Evolutionary conservation across 2,797 vertebrate species (phyloP).

Genomic region (Phoxinus dragarum): DNA sequence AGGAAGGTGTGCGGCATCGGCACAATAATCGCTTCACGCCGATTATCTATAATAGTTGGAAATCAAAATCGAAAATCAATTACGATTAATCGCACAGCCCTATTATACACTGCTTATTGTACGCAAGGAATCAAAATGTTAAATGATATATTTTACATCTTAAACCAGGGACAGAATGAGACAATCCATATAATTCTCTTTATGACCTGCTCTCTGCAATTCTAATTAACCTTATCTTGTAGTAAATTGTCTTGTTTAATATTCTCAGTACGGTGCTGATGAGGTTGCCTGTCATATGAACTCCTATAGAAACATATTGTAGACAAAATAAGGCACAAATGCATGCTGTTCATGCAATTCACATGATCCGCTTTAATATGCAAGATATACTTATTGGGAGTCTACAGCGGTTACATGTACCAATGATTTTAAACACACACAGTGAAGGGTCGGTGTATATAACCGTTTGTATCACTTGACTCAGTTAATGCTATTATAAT

Average conservation of each 20-base stretch:
- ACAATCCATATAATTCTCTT: slow-evolving; percentile 2
- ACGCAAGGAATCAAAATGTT: neutral
- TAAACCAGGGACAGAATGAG: neutral
- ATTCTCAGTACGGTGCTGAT: neutral
- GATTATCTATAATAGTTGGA: too few species aligned
- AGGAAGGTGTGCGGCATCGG: too few species aligned
- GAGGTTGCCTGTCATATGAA: neutral
- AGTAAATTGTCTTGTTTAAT: slow-evolving; percentile 1
- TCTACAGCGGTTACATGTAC: neutral
- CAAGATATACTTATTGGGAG: neutral
- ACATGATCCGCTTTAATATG: neutral
- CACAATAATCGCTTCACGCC: too few species aligned
- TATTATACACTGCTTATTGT: neutral
- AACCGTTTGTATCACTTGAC: neutral
- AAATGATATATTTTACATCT: neutral
- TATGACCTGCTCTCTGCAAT: neutral
- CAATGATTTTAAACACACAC: neutral
- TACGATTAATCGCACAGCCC: too few species aligned
- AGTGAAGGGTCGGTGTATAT: neutral
- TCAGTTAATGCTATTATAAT: slow-evolving; percentile 7
- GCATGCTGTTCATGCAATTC: neutral
- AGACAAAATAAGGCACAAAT: neutral
- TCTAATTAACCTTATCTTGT: slow-evolving; percentile 10
- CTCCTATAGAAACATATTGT: slow-evolving; percentile 1
- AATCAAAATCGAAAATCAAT: too few species aligned